These are phyloP conservation scores for Chydorus sphaericus DNA, from an alignment of 2,888 invertebrate species.

Conservation along the genomic window DNA sequence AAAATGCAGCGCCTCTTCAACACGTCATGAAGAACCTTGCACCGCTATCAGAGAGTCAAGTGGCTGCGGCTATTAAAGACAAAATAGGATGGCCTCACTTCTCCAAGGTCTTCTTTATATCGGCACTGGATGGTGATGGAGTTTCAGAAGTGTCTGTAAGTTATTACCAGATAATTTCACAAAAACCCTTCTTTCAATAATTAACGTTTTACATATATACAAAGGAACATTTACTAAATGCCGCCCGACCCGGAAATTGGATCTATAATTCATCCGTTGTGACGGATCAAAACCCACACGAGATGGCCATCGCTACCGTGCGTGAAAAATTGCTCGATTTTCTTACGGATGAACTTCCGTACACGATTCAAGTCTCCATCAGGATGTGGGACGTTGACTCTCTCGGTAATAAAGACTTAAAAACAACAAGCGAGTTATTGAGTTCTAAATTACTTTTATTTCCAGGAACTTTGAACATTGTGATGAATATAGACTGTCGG, in stretches of 20 bases:
- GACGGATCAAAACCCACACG: conserved; percentile 56
- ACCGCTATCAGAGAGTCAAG: conserved; percentile 16
- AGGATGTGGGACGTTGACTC: conserved; percentile 37
- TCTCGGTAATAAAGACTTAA: conserved; percentile 18
- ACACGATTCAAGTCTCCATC: conserved; percentile 46
- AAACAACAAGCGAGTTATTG: background rate
- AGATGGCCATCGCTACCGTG: conserved; percentile 55
- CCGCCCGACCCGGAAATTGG: conserved; percentile 51
- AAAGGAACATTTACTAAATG: conserved; percentile 49
- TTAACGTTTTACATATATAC: background rate
- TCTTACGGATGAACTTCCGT: conserved; percentile 74
- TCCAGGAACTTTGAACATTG: conserved; percentile 37
- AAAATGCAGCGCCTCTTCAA: conserved; percentile 1
- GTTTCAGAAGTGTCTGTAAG: conserved; percentile 47
- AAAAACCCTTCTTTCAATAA: background rate
- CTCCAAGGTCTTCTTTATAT: conserved; percentile 78
- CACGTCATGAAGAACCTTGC: background rate
- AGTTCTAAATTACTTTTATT: no score
- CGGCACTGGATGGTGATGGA: conserved; percentile 64
- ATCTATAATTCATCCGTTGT: conserved; percentile 47
- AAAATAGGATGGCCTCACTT: conserved; percentile 57
- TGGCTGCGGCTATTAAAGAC: conserved; percentile 21
- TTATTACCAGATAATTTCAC: conserved; percentile 24
- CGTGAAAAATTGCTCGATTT: conserved; percentile 70
- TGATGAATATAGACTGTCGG: conserved; percentile 48